Conservation (phyloP, 30 jellyfish, hydroid and myxozoan species). For the Sanderia malayensis region DNA sequence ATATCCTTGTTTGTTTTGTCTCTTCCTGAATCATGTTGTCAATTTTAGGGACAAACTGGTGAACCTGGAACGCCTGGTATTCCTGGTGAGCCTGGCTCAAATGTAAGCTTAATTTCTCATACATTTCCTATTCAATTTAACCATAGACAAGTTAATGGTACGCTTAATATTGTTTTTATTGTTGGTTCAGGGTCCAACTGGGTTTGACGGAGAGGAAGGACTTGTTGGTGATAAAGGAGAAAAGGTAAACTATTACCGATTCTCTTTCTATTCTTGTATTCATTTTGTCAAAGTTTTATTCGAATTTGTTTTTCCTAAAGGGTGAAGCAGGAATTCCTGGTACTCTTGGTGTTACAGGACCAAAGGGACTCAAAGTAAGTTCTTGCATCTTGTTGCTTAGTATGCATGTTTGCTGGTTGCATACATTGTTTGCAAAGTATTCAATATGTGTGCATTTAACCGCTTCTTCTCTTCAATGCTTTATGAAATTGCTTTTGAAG, state of each 20-base stretch:
- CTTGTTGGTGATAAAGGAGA: constrained; percentile 13
- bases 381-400: too few relatives aligned
- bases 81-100: constrained; percentile 37
- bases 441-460: too few relatives aligned
- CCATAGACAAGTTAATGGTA: background rate
- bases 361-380: constrained; percentile 34
- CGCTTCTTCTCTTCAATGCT: too few relatives aligned
- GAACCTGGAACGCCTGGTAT: constrained; percentile 17
- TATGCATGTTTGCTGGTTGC: too few relatives aligned
- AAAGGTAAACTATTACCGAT: constrained; percentile 17
- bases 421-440: too few relatives aligned
- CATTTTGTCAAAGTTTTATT: background rate
- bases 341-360: constrained; percentile 11
- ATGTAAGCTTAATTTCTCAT: background rate
- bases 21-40: too few relatives aligned
- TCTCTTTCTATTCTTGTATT: constrained; percentile 1
- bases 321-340: constrained; percentile 39
- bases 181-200: constrained; percentile 34
- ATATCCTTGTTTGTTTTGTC: too few relatives aligned
- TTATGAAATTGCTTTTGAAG: too few relatives aligned
- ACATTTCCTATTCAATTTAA: constrained; percentile 16
- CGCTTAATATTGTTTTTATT: too few relatives aligned
- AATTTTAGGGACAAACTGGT: background rate
- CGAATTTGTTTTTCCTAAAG: background rate
- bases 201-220: constrained; percentile 33